These are phyloP conservation scores for Chaetophractus vellerosus DNA, from an alignment of 2,797 vertebrate genomes.

Conservation along the genomic window DNA sequence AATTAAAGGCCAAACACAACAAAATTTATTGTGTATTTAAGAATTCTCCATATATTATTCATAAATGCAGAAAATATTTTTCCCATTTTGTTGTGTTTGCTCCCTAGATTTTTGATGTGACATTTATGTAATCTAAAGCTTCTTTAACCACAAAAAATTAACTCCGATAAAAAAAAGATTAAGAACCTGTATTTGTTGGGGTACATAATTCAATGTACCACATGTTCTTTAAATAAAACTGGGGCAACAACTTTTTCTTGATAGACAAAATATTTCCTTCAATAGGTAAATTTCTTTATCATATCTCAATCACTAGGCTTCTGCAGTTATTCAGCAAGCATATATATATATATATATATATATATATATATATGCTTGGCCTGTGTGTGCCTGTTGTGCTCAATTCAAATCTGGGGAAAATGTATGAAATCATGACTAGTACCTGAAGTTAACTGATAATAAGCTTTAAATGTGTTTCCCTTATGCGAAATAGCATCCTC, in stretches of 20 bases:
- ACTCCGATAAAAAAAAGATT: too few relatives aligned
- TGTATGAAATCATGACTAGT: slow-evolving; percentile 78
- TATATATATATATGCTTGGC: neutral
- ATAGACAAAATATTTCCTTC: neutral
- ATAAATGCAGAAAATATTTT: too few relatives aligned
- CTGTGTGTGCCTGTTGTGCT: slow-evolving; percentile 20
- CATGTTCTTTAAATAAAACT: neutral
- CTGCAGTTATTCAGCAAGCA: slow-evolving; percentile 50
- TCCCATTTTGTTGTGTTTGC: too few relatives aligned
- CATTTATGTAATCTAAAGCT: too few relatives aligned
- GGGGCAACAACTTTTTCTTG: neutral
- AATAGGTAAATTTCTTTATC: neutral
- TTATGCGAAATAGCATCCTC: slow-evolving; percentile 78
- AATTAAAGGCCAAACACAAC: too few relatives aligned
- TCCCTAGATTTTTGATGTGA: too few relatives aligned
- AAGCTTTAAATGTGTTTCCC: slow-evolving; percentile 79
- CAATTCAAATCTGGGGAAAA: slow-evolving; percentile 71
- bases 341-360: neutral
- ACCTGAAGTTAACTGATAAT: slow-evolving; percentile 77
- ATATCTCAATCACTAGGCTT: slow-evolving; percentile 49
- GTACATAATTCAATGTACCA: too few relatives aligned
- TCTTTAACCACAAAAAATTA: too few relatives aligned
- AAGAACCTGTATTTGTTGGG: too few relatives aligned
- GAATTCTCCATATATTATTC: too few relatives aligned
- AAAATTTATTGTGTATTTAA: too few relatives aligned